Evolutionary conservation across 2,888 invertebrate genomes (phyloP).

Genomic region (Coleophora flavipennella): DNA sequence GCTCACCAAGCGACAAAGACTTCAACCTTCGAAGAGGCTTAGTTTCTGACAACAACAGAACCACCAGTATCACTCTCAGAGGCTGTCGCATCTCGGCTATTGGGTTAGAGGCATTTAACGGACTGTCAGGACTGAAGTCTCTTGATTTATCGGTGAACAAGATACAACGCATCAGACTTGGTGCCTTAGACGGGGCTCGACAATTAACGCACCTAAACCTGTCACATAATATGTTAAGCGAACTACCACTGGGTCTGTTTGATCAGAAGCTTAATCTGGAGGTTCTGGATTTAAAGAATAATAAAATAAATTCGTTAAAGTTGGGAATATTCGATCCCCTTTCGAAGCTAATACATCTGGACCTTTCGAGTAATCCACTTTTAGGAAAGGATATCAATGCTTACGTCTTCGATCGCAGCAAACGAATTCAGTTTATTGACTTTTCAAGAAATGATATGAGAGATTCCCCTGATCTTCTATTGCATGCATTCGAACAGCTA

Average conservation of each 20-base stretch:
- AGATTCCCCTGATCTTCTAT: slow-evolving; percentile 24
- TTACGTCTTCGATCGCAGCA: slow-evolving; percentile 28
- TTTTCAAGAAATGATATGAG: slow-evolving; percentile 43
- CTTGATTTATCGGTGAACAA: slow-evolving; percentile 41
- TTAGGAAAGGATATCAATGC: slow-evolving; percentile 28
- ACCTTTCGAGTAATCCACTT: slow-evolving; percentile 35
- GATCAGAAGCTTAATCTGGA: slow-evolving; percentile 33
- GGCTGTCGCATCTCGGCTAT: slow-evolving; percentile 27
- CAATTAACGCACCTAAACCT: slow-evolving; percentile 33
- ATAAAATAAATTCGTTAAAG: slow-evolving; percentile 25
- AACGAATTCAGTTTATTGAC: slow-evolving; percentile 29
- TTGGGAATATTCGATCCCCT: slow-evolving; percentile 35
- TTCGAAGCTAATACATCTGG: slow-evolving; percentile 29
- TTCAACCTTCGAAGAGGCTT: slow-evolving; percentile 22
- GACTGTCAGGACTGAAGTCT: slow-evolving; percentile 26
- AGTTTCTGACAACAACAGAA: slow-evolving; percentile 26
- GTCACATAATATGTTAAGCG: slow-evolving; percentile 31
- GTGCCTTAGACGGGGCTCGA: slow-evolving; percentile 31
- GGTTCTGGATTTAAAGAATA: slow-evolving; percentile 36
- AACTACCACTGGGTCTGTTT: slow-evolving; percentile 36
- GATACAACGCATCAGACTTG: slow-evolving; percentile 29
- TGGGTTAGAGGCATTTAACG: slow-evolving; percentile 31
- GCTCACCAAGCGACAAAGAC: slow-evolving; percentile 19
- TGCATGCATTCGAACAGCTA: slow-evolving; percentile 26
- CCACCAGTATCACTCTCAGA: slow-evolving; percentile 23